Percentiles rank a stretch among this genome's conserved stretches.
phyloP scores from a whole-genome alignment of 2,888 invertebrate species.

The Orthosia cruda region DNA sequence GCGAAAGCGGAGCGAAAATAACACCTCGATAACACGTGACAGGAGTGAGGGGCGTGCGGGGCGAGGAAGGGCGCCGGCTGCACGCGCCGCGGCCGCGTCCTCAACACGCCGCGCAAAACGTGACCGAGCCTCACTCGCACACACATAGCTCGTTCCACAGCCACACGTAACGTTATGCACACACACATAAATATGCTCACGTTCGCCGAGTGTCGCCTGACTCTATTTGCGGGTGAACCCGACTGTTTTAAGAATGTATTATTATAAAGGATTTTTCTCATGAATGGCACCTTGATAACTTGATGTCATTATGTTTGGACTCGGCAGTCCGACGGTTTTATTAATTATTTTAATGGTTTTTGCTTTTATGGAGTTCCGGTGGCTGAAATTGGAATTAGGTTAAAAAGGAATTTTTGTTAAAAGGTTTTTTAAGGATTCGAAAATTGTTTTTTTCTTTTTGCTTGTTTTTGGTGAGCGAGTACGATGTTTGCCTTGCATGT shows the following conservation, averaged over 20 bases:
- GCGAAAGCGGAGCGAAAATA: slow-evolving; percentile 86
- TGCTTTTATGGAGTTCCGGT: background rate
- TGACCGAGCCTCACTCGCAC: slow-evolving; percentile 80
- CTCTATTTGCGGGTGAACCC: slow-evolving; percentile 67
- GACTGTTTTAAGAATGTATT: slow-evolving; percentile 43
- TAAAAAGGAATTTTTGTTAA: background rate
- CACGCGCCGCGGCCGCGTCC: slow-evolving; percentile 78
- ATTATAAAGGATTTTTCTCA: slow-evolving; percentile 31
- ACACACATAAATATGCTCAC: slow-evolving; percentile 71
- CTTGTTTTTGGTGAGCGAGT: background rate
- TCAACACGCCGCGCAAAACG: slow-evolving; percentile 89
- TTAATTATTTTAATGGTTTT: background rate
- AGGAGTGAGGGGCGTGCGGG: slow-evolving; percentile 43
- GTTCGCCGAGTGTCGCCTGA: slow-evolving; percentile 77
- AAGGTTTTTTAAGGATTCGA: slow-evolving; percentile 10
- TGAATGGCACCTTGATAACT: slow-evolving; percentile 22
- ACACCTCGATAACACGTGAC: slow-evolving; percentile 78
- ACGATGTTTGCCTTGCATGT: slow-evolving; percentile 2
- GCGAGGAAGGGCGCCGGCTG: slow-evolving; percentile 62
- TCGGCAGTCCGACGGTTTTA: slow-evolving; percentile 3
- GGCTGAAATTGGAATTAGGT: slow-evolving; percentile 1
- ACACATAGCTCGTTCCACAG: slow-evolving; percentile 23
- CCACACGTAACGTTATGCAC: slow-evolving; percentile 47
- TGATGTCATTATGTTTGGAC: slow-evolving; percentile 27
- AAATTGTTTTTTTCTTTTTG: slow-evolving; percentile 1